A percentile compares a stretch with the other conserved stretches of the same genome.
phyloP scores from a whole-genome alignment of 2,113 vertebrate genomes.

The Ardeotis arabs region DNA sequence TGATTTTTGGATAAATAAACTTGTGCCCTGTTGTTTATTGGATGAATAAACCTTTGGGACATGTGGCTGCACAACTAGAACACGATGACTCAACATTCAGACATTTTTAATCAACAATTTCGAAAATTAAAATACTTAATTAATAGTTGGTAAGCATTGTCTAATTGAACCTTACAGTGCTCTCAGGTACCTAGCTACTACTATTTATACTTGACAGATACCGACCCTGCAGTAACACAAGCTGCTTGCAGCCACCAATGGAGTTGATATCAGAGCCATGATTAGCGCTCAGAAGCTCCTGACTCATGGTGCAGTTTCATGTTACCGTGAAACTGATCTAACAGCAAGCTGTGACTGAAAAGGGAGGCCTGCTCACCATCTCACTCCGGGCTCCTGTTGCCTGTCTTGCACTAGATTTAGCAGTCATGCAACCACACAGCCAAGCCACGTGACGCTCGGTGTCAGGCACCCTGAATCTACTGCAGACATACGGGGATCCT shows the following conservation, averaged over 20 bases:
- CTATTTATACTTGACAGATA: background rate
- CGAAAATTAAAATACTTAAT: background rate
- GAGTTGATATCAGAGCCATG: background rate
- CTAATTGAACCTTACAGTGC: conserved; percentile 7
- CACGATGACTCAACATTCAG: background rate
- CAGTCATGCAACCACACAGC: background rate
- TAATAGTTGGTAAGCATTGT: conserved; percentile 2
- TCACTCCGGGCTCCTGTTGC: background rate
- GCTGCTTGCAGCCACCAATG: background rate
- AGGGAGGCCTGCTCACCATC: background rate
- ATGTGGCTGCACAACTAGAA: background rate
- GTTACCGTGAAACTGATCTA: background rate
- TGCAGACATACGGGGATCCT: background rate
- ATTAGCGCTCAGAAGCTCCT: background rate
- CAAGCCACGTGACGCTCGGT: rapidly evolving
- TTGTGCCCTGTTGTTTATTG: background rate
- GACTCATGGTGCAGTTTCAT: background rate
- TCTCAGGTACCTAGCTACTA: background rate
- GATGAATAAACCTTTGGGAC: background rate
- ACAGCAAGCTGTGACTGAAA: background rate
- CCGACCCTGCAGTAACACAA: background rate
- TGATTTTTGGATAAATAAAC: conserved; percentile 16
- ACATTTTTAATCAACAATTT: background rate
- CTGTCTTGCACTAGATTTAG: background rate
- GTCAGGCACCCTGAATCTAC: background rate